Evolutionary conservation across 2,888 invertebrate genomes (phyloP).

Genomic region (Heterodera filipjevi): DNA sequence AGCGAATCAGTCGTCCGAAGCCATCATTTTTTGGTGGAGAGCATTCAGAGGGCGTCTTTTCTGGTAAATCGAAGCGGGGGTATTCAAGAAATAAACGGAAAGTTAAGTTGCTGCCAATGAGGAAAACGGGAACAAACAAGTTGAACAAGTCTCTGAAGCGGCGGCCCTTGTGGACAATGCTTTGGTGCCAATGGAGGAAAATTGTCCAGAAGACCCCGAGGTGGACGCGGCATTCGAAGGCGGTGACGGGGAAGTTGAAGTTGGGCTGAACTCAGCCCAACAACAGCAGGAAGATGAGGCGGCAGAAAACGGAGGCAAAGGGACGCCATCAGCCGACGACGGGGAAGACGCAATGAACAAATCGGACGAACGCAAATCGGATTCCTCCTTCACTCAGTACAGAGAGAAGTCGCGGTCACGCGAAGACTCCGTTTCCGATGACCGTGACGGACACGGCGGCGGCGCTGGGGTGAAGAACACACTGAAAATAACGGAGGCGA

Average conservation of each 20-base stretch:
- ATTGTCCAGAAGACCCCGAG: background rate
- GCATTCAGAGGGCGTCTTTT: background rate
- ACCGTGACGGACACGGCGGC: background rate
- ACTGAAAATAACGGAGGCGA: background rate
- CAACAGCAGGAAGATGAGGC: background rate
- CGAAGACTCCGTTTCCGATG: background rate
- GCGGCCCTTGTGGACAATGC: background rate
- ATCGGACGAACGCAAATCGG: background rate
- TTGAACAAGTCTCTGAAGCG: background rate
- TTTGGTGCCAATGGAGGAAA: background rate
- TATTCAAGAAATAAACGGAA: background rate
- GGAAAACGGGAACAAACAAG: background rate
- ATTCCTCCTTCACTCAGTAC: background rate
- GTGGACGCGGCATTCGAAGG: background rate
- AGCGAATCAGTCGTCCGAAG: background rate
- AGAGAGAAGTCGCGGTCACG: conserved; percentile 9
- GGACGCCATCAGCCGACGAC: background rate
- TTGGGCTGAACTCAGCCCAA: no score
- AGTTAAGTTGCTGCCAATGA: background rate
- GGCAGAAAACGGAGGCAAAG: background rate
- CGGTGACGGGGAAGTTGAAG: background rate
- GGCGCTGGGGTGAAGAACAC: background rate
- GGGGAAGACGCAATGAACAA: background rate
- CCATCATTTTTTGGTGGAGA: background rate
- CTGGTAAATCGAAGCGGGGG: background rate